Base-by-base conservation (phyloP, 2,797 vertebrate genomes). In the Darevskia mixta region DNA sequence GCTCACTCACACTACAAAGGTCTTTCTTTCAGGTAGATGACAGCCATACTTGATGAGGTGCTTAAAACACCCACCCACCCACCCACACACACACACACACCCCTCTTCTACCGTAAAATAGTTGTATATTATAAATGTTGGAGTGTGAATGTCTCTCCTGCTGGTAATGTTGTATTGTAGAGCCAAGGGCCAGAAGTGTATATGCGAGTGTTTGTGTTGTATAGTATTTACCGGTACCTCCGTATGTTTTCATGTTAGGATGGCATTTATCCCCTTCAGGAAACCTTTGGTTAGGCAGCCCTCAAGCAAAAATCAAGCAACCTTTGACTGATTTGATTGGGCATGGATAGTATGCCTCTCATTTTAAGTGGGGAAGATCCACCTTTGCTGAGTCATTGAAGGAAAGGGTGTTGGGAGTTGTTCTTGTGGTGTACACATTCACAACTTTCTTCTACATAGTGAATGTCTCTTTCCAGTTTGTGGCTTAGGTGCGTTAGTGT, bases 301-400 rank as follows among this genome's bases (percentile, higher is more conserved):
- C 67, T 79, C 29, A 79, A 41, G 4, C 38, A 72, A 38, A 32
- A 18, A 75, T 27, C 15, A 75, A 61, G 15, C 55, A 75, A 29
- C 38, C 43, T 87, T 64, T 43, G 45, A 87, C 43, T 82, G 66
- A 72, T 79, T 71, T 73, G 23, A 49, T 66, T 73, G 55, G 55
- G 20, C 25, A 85, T 41, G 58, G 17, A 43, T 15, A 73, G 38
- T 73, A 49, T 45, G 7, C 25, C 8, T n/a, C 9, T 75, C 17
- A 49, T 72, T 64, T 64, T 64, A 64, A 85, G n/a, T 5, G 49
- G 67, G 80, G 20, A 79, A 3, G 43, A 3, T 71, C 20, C 38
- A 67, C 11, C 67, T 81, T 67, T 85, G 9, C 41, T 75, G n/a
- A 81, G 82, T 88, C 69, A 75, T n/a, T 79, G 82, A 58, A 75